Percentiles rank a stretch among this genome's conserved stretches.
phyloP scores from a whole-genome alignment of 2,888 invertebrate genomes.

The Rhodophaea formosa region DNA sequence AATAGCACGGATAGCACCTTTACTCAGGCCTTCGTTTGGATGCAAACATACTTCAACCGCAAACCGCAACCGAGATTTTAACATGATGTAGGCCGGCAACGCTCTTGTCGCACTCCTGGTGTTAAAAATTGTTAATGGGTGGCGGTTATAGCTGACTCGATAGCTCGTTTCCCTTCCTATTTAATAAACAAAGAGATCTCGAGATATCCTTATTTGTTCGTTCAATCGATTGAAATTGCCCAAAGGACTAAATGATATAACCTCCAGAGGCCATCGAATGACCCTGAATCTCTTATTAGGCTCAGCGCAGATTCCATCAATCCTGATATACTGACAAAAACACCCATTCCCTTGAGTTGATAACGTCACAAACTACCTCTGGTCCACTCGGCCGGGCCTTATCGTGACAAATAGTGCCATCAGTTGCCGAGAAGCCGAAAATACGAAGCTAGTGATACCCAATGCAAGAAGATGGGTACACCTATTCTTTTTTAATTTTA shows the following conservation, averaged over 20 bases:
- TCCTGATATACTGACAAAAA: conserved; percentile 13
- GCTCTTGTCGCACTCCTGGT: no score
- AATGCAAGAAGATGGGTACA: background rate
- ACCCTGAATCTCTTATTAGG: conserved; percentile 4
- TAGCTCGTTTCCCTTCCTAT: no score
- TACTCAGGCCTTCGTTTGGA: no score
- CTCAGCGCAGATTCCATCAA: conserved; percentile 14
- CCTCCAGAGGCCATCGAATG: background rate
- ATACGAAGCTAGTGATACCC: conserved; percentile 2
- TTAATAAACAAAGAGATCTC: no score
- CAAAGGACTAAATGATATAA: background rate
- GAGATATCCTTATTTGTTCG: no score
- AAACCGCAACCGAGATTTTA: no score
- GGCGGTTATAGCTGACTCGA: no score
- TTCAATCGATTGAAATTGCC: no score
- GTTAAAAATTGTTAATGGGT: no score
- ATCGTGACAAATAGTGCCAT: conserved; percentile 19
- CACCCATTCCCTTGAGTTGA: conserved; percentile 15
- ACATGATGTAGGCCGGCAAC: no score
- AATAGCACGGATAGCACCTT: no score
- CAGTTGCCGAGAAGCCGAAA: conserved; percentile 10
- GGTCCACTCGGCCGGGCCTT: conserved; percentile 13
- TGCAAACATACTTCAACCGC: no score
- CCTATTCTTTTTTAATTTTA: background rate
- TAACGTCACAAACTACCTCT: conserved; percentile 15